A percentile compares a stretch with the other conserved stretches of the same genome.
phyloP scores from a whole-genome alignment of 2,888 invertebrate species.

The Ochropleura plecta region DNA sequence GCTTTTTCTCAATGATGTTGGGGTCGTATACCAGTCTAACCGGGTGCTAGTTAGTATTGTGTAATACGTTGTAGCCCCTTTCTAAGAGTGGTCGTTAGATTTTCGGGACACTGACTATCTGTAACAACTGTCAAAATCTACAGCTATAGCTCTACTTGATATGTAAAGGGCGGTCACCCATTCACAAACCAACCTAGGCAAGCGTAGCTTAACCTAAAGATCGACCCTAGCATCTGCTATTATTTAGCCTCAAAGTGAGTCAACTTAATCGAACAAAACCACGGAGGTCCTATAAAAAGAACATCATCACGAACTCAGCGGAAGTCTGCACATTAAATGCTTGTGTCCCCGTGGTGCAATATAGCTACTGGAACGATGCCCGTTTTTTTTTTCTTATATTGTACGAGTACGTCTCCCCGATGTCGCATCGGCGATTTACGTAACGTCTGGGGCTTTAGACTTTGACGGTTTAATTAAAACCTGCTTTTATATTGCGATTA shows the following conservation, averaged over 20 bases:
- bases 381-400: slow-evolving; percentile 39
- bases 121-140: no score
- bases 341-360: slow-evolving; percentile 52
- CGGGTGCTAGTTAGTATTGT: no score
- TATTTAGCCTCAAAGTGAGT: background rate
- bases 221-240: no score
- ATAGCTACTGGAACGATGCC: slow-evolving; percentile 60
- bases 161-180: no score
- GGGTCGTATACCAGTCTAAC: no score
- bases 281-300: slow-evolving; percentile 39
- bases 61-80: no score
- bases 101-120: no score
- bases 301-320: slow-evolving; percentile 29
- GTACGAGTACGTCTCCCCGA: slow-evolving; percentile 36
- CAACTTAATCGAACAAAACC: slow-evolving; percentile 17
- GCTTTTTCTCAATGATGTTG: no score
- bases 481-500: slow-evolving; percentile 9
- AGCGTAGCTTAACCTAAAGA: no score
- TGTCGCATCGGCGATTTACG: slow-evolving; percentile 52
- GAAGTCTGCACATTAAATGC: slow-evolving; percentile 40
- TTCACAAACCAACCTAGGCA: no score
- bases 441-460: slow-evolving; percentile 46
- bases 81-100: no score
- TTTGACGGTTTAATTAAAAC: slow-evolving; percentile 44
- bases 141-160: no score